Evolutionary conservation across 2,113 vertebrate genomes (phyloP).

Genomic region (Condylura cristata): DNA sequence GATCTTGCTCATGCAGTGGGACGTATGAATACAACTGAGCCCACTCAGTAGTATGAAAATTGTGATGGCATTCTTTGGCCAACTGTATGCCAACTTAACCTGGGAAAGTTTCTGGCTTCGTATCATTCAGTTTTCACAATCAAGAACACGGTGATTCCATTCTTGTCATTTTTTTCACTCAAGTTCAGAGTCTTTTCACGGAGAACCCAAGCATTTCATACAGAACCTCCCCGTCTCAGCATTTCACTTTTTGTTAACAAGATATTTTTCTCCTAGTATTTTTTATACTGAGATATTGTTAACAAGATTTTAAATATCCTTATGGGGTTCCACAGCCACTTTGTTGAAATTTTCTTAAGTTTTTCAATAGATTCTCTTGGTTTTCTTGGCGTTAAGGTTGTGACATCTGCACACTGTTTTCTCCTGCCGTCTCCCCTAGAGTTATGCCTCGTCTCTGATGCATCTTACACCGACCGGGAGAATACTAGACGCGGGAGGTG

Average conservation of each 20-base stretch:
- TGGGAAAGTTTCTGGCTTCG: neutral
- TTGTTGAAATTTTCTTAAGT: neutral
- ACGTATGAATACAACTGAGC: neutral
- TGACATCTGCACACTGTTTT: neutral
- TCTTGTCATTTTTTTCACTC: neutral
- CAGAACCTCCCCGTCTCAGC: neutral
- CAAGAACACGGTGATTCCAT: neutral
- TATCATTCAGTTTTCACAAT: neutral
- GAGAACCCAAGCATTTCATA: neutral
- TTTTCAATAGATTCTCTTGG: neutral
- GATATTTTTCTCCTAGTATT: conserved; percentile 14
- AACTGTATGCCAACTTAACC: neutral
- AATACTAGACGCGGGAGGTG: neutral
- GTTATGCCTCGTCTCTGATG: neutral
- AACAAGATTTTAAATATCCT: conserved; percentile 11
- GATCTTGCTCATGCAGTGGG: neutral
- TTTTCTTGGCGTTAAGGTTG: conserved; percentile 46
- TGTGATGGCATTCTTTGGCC: neutral
- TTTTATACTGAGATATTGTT: neutral
- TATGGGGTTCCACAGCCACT: neutral
- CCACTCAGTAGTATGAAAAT: neutral
- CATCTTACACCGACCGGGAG: neutral
- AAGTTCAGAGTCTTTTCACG: conserved; percentile 11
- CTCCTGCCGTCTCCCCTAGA: neutral
- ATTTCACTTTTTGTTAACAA: conserved; percentile 13